Conservation (phyloP, 2,113 vertebrate species). For the Mormyrus lacerda region DNA sequence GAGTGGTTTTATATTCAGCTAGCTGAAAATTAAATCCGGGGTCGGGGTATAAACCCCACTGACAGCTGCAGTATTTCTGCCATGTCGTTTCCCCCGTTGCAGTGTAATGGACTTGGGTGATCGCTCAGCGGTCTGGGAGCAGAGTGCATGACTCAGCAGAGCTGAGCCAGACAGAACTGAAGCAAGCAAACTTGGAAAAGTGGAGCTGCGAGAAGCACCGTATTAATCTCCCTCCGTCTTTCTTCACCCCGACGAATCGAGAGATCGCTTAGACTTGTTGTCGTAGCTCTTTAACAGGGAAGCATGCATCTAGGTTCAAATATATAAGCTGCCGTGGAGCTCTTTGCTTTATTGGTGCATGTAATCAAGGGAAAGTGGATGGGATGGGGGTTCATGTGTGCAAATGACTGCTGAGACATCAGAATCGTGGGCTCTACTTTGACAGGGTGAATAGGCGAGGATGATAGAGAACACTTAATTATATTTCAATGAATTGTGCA, state of each 20-base stretch:
- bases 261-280: not conserved
- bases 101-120: conserved; percentile 34
- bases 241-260: not conserved
- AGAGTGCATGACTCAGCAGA: conserved; percentile 13
- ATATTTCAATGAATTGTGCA: not conserved
- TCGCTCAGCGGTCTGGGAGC: conserved; percentile 35
- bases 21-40: not conserved
- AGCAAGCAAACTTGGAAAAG: not conserved
- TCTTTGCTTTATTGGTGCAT: not conserved
- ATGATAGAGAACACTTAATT: not conserved
- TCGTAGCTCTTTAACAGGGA: not conserved
- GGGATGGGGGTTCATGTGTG: not conserved
- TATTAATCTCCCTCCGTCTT: not conserved
- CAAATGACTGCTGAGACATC: not conserved
- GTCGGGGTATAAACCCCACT: conserved; percentile 22
- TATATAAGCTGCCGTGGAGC: not conserved
- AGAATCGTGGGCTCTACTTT: not conserved
- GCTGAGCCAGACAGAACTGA: not conserved
- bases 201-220: not conserved
- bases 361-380: not conserved
- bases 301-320: not conserved
- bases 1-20: not conserved
- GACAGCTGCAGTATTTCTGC: conserved; percentile 21
- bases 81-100: conserved; percentile 20
- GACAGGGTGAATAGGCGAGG: not conserved